Evolutionary conservation across 2,797 vertebrate species (phyloP).

Genomic region (Characodon lateralis): DNA sequence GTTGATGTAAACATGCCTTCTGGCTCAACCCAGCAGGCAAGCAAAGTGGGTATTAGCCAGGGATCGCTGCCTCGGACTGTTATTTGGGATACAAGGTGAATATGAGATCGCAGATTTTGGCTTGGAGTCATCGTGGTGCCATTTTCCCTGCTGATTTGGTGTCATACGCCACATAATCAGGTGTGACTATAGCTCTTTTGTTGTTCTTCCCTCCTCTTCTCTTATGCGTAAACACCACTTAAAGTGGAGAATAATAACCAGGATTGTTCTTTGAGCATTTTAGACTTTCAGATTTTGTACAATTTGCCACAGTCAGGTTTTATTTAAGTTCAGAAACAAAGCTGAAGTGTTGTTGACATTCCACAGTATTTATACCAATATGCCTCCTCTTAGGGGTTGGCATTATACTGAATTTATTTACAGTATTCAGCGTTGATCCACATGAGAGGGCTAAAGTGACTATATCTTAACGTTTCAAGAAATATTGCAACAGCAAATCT

Average conservation of each 20-base stretch:
- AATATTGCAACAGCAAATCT: too few relatives aligned
- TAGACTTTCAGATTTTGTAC: neutral
- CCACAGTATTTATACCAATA: neutral
- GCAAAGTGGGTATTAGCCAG: slow-evolving; percentile 50
- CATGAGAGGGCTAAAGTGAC: neutral
- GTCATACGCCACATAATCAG: neutral
- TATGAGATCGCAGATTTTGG: slow-evolving; percentile 41
- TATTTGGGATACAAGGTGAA: slow-evolving; percentile 50
- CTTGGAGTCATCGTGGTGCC: neutral
- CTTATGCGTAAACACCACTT: neutral
- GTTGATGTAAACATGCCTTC: slow-evolving; percentile 61
- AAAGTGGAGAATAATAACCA: neutral
- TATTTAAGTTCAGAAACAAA: neutral
- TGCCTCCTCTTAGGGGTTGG: neutral
- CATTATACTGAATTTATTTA: neutral
- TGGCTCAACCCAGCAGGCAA: slow-evolving; percentile 52
- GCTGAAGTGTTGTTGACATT: neutral
- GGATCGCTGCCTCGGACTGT: slow-evolving; percentile 58
- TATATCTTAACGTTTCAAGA: too few relatives aligned
- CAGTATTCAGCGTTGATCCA: neutral
- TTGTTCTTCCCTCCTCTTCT: neutral
- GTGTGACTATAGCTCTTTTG: neutral
- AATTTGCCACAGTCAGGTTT: too few relatives aligned
- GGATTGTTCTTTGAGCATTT: neutral
- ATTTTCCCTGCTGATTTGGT: neutral